phyloP scores from a whole-genome alignment of 2,113 vertebrate genomes.

The Malurus elegans region DNA sequence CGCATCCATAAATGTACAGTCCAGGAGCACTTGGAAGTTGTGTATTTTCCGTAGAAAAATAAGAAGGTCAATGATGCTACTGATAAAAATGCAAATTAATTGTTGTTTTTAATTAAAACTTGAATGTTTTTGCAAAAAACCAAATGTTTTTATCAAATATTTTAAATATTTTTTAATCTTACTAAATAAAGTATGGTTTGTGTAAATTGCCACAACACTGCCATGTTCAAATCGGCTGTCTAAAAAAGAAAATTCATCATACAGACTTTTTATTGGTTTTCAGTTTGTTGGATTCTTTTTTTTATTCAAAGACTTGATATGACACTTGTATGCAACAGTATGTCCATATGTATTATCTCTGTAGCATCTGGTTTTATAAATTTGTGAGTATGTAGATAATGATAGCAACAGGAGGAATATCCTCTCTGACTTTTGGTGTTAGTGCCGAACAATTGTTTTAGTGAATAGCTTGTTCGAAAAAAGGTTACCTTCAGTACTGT shows the following conservation, averaged over 20 bases:
- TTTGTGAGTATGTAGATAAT: not conserved
- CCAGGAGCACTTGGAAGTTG: not conserved
- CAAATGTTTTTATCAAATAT: not conserved
- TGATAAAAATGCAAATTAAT: not conserved
- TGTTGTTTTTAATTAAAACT: not conserved
- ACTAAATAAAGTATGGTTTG: not conserved
- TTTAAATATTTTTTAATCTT: not conserved
- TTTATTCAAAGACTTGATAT: not conserved
- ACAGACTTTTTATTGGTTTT: not conserved
- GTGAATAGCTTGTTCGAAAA: not conserved
- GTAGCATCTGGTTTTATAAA: not conserved
- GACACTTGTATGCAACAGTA: not conserved
- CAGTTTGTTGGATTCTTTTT: not conserved
- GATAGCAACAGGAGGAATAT: not conserved
- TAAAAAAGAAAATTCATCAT: not conserved
- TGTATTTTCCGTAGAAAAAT: not conserved
- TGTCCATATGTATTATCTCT: not conserved
- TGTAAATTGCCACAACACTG: not conserved
- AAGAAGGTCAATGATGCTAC: not conserved
- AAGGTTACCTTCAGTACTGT: not conserved
- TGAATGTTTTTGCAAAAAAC: not conserved
- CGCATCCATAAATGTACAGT: not conserved
- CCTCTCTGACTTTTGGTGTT: not conserved
- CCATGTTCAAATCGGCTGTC: not conserved
- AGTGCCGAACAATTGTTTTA: not conserved